Evolutionary conservation across 2,797 vertebrate genomes (phyloP), one percentile per base, ranked within the genome.

Genomic region (Acanthiza pusilla): DNA sequence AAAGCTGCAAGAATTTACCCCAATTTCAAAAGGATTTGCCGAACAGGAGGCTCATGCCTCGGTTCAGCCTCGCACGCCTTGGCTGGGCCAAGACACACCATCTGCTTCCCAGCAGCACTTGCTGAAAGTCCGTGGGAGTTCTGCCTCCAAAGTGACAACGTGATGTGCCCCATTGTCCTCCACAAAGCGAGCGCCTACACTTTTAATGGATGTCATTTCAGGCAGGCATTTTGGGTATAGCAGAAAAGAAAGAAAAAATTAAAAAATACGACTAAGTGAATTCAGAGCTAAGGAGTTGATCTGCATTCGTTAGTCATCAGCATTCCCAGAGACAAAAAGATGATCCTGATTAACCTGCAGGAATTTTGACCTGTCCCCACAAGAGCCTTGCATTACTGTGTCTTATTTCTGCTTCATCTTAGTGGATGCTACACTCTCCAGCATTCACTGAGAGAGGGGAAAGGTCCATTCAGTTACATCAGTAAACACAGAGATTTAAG

Each of bases 101-200:
- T 91, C 94, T 95, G 94, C 67, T 71, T 83, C 78, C 81, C 88
- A 87, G 86, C 86, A 89, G 86, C n/a, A 7, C 84, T 68, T 2
- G 19, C 72, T 66, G n/a, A 16, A 57, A 60, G 57, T 12, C 86
- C 0, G 87, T 82, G 81, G 94, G 94, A 96, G 92, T 77, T 93
- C 77, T 93, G 88, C 75, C 94, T 96, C 92, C 88, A 38, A 73
- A 91, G 45, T 50, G 81, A 87, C 92, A 93, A 53, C 8, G 1
- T 70, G 88, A 75, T 34, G 72, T 54, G 84, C 88, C 90, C 86
- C 81, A 43, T 42, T 72, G 71, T 92, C 78, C 74, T 93, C 86
- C 47, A 32, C 65, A 77, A 74, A 95, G 54, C 1, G 8, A 42
- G 72, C 5, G 26, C 84, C 92, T 74, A 89, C 72, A 8, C 81